Evolutionary conservation across 1,140 invertebrate species (phyloP), one percentile per base, ranked within the genome.

Genomic region (Neodiprion lecontei): DNA sequence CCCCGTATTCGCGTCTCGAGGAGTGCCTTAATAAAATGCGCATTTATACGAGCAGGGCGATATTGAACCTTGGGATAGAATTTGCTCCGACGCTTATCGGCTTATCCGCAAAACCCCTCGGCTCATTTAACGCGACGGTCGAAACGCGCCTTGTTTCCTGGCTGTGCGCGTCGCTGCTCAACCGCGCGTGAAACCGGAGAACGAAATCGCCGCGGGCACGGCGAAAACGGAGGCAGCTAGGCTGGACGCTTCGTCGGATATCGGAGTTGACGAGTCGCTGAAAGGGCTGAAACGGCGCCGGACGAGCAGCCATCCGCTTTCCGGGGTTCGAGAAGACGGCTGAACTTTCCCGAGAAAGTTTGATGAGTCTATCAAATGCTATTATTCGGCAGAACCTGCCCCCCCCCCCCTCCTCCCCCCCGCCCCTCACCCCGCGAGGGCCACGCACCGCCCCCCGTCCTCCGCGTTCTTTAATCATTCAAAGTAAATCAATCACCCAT

Each of bases 401-500:
- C 77, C 73, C 70, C 75, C 72, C 72, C 69, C 50, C 75, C 77
- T 79, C 17, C 0, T 17, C 17, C 17, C 17, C 17, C 17, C 17
- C 17, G 17, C 17, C 17, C 17, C 17, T 21, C 28, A 40, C 28
- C 53, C 8, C 11, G 11, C 53, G n/a, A 61, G 53, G n/a, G n/a
- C 53, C 11, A 61, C 53, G 53, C 53, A 61, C 11, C 53, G 53
- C 72, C 78, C 73, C 79, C 10, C 10, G 76, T 75, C 78, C 79
- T 79, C 79, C 75, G 75, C 83, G 79, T 85, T 87, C 85, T 88
- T 88, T 86, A 87, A 88, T 88, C 86, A 88, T 88, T 88, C 85
- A 86, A 84, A 87, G 85, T 84, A 80, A 88, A 88, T 88, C 87
- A 88, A 88, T 88, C 87, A 88, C 86, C 81, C 76, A 84, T 81